Conservation (phyloP, 2,888 invertebrate genomes). For the Leptinotarsa juncta region DNA sequence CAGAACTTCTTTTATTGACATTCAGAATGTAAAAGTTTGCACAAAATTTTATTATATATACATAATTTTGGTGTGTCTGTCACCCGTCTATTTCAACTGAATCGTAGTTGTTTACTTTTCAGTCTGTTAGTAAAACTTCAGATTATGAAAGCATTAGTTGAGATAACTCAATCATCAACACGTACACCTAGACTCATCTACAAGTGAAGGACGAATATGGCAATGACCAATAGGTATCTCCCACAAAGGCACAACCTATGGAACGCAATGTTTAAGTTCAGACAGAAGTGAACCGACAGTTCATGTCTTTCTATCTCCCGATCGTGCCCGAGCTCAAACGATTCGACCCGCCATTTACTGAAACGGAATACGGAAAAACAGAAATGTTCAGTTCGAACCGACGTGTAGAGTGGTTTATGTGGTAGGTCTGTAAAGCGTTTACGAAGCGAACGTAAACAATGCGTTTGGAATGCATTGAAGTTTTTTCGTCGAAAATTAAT, state of each 20-base stretch:
- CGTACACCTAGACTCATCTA: conserved; percentile 26
- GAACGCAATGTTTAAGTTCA: conserved; percentile 20
- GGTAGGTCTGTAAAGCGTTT: conserved; percentile 26
- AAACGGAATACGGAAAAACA: conserved; percentile 37
- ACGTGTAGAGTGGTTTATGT: conserved; percentile 35
- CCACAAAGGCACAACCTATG: background rate
- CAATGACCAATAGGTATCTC: conserved; percentile 34
- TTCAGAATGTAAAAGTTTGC: too few relatives aligned
- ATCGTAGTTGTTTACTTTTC: too few relatives aligned
- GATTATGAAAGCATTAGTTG: background rate
- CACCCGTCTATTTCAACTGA: too few relatives aligned
- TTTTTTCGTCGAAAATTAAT: background rate
- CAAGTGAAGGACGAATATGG: conserved; percentile 36
- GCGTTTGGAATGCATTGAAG: conserved; percentile 29
- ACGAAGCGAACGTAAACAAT: conserved; percentile 54
- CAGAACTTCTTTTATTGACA: too few relatives aligned
- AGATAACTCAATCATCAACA: background rate
- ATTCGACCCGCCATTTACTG: conserved; percentile 52
- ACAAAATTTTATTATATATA: too few relatives aligned
- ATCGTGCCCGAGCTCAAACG: conserved; percentile 35
- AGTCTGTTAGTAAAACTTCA: background rate
- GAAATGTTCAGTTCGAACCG: conserved; percentile 53
- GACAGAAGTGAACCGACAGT: conserved; percentile 30
- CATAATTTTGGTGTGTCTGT: too few relatives aligned
- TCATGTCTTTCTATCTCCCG: conserved; percentile 45